Evolutionary conservation across 2,888 invertebrate genomes (phyloP).

Genomic region (Agrotis ipsilon): DNA sequence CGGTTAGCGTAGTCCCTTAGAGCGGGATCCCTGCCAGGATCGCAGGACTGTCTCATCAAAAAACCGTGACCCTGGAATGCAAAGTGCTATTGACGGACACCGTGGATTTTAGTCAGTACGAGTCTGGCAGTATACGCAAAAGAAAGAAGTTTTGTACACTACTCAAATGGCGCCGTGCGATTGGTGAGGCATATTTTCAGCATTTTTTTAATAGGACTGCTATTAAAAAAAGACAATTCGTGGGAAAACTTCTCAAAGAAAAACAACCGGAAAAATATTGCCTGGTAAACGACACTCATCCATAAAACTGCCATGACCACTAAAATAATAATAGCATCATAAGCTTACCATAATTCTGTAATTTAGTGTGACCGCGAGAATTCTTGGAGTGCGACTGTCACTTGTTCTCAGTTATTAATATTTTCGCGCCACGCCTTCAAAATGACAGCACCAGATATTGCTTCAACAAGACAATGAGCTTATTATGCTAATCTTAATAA

Average conservation of each 20-base stretch:
- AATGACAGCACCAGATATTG: constrained; percentile 36
- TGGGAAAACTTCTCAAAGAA: not conserved
- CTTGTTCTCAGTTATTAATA: constrained; percentile 39
- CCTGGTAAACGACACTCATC: not conserved
- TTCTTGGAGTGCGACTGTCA: constrained; percentile 2
- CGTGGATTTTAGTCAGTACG: too few species aligned
- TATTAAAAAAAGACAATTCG: too few species aligned
- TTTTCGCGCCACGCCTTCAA: constrained; percentile 31
- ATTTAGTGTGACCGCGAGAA: constrained; percentile 11
- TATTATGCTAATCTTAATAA: constrained; percentile 43
- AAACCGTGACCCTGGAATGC: too few species aligned
- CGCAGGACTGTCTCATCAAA: too few species aligned
- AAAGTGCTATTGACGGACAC: too few species aligned
- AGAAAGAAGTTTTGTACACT: too few species aligned
- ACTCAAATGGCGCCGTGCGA: too few species aligned
- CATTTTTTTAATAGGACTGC: too few species aligned
- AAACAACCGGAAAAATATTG: not conserved
- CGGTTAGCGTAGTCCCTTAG: too few species aligned
- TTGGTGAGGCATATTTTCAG: too few species aligned
- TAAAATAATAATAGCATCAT: not conserved
- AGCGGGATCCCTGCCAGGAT: too few species aligned
- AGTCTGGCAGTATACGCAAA: too few species aligned
- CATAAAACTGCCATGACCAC: not conserved
- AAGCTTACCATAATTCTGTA: constrained; percentile 16
- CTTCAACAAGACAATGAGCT: constrained; percentile 15